Base-by-base conservation (phyloP, 2,888 invertebrate genomes). In the Netelia virgata region DNA sequence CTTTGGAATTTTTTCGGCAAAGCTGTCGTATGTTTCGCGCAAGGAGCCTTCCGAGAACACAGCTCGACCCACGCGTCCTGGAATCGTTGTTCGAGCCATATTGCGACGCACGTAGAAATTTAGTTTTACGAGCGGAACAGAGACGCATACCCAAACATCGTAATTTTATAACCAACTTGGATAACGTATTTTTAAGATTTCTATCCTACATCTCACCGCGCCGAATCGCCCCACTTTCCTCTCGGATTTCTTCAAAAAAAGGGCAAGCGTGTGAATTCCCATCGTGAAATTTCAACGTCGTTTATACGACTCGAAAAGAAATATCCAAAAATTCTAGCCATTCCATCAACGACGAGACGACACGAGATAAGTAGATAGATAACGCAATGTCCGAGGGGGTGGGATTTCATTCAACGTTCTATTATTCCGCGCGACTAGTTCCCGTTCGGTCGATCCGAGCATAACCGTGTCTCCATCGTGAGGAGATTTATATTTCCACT, bases 1-100 rank as follows among this genome's bases (percentile, higher is more conserved):
- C 88, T 88, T 88, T 89, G 89, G 88, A 88, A 90, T 89, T 90
- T 88, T 88, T 86, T 69, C 23, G 53, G 61, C 59, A 79, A 82
- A 41, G 47, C 50, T 50, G 43, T 63, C 70, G 41, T 68, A 75
- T 43, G 81, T 63, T 18, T 16, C 20, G 57, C 57, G 66, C 36
- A 36, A 43, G 61, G 68, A 63, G 47, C 61, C 78, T 81, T 86
- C 78, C 73, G 20, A 69, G 86, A 82, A 84, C 41, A 80, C 50
- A 64, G 64, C 69, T 81, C 50, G 74, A 78, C 28, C n/a, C 69
- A 50, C 76, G n/a, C 75, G 8, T 43, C 72, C 69, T 73, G 50
- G 53, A 53, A 68, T 55, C 61, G 55, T n/a, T 50, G 61, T 55
- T 23, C 53, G 57, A 9, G n/a, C 41, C 50, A 5, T n/a, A 61